phyloP scores from a whole-genome alignment of 2,113 vertebrate species.

The Penelope pileata region DNA sequence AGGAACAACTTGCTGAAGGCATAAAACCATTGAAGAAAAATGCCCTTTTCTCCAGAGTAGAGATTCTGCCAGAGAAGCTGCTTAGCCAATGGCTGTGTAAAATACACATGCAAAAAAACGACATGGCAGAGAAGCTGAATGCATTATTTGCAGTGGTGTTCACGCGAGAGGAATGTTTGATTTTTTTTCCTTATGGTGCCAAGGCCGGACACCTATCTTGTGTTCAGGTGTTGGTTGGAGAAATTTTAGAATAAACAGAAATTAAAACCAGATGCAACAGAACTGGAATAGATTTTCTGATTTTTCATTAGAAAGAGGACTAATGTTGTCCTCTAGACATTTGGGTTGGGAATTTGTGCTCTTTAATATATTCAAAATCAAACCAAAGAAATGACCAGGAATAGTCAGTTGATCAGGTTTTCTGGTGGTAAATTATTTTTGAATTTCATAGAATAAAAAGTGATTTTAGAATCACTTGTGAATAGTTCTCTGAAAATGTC shows the following conservation, averaged over 20 bases:
- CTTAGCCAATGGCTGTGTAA: neutral
- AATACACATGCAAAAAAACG: neutral
- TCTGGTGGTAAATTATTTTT: neutral
- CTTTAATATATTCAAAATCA: neutral
- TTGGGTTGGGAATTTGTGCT: neutral
- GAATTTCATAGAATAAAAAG: neutral
- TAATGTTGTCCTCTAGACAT: neutral
- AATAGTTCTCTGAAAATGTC: neutral
- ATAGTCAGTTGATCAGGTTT: neutral
- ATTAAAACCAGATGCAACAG: neutral
- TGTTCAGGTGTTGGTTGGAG: neutral
- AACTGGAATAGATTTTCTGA: neutral
- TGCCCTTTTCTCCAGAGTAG: neutral
- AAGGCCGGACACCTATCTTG: neutral
- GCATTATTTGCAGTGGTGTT: neutral
- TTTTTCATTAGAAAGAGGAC: neutral
- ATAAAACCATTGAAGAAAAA: neutral
- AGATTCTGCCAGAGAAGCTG: neutral
- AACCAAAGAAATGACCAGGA: neutral
- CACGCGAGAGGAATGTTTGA: neutral
- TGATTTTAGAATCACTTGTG: neutral
- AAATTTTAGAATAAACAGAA: neutral
- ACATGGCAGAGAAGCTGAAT: neutral
- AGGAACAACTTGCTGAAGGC: slow-evolving; percentile 20
- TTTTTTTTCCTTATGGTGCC: neutral